phyloP scores from a whole-genome alignment of 2,888 invertebrate genomes.

The Muschampia plurimacula region DNA sequence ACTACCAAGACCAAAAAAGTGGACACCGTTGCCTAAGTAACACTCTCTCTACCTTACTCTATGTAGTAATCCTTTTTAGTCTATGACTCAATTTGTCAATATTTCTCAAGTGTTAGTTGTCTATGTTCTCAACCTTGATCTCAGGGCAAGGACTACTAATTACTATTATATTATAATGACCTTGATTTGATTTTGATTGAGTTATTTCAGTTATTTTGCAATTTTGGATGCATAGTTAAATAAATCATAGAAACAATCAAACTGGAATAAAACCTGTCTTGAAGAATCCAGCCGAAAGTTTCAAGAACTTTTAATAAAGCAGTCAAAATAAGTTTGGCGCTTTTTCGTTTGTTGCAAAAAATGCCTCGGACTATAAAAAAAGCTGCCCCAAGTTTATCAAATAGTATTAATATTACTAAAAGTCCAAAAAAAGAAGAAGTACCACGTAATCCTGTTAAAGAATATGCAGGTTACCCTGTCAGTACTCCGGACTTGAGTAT shows the following conservation, averaged over 20 bases:
- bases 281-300: neutral
- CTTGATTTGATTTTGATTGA: too few species aligned
- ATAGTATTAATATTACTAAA: constrained; percentile 46
- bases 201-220: too few species aligned
- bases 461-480: constrained; percentile 41
- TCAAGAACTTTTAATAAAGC: neutral
- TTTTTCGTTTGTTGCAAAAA: constrained; percentile 33
- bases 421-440: constrained; percentile 36
- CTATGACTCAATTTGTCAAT: too few species aligned
- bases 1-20: too few species aligned
- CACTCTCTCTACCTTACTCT: too few species aligned
- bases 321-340: neutral
- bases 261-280: neutral
- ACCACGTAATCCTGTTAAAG: constrained; percentile 12
- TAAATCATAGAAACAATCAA: neutral
- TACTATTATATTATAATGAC: too few species aligned
- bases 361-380: constrained; percentile 64
- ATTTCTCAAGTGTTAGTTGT: too few species aligned
- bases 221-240: too few species aligned
- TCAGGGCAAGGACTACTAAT: too few species aligned
- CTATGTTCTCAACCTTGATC: too few species aligned
- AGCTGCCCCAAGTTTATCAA: constrained; percentile 11
- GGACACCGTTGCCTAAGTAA: too few species aligned
- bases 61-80: too few species aligned
- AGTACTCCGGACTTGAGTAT: constrained; percentile 52